Evolutionary conservation across 2,888 invertebrate species (phyloP).

Genomic region (Nesidiocoris tenuis): DNA sequence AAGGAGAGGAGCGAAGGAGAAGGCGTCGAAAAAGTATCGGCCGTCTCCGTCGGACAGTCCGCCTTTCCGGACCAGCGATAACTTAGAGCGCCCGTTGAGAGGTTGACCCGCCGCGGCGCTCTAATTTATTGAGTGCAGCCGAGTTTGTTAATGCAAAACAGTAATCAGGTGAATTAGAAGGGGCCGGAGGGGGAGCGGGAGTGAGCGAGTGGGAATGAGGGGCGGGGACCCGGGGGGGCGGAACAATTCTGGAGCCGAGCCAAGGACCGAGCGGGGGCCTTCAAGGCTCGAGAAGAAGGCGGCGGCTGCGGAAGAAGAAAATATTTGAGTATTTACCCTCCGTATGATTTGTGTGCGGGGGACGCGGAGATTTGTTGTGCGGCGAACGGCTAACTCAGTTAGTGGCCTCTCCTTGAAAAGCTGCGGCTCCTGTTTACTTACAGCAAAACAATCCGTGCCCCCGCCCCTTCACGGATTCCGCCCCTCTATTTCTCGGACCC

Average conservation of each 20-base stretch:
- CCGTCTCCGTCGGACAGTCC: neutral
- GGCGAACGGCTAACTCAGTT: constrained; percentile 36
- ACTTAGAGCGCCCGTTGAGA: constrained; percentile 1
- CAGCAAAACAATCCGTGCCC: constrained; percentile 36
- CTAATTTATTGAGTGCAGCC: constrained; percentile 34
- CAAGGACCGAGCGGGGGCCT: constrained; percentile 19
- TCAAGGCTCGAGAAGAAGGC: constrained; percentile 8
- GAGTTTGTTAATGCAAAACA: constrained; percentile 38
- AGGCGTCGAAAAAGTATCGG: neutral
- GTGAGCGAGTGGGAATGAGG: constrained; percentile 7
- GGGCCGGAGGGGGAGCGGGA: constrained; percentile 1
- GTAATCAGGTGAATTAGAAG: constrained; percentile 38
- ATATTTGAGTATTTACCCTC: constrained; percentile 43
- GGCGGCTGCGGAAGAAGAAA: constrained; percentile 30
- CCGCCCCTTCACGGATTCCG: neutral
- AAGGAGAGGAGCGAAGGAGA: neutral
- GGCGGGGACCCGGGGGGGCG: neutral
- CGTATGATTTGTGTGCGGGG: constrained; percentile 40
- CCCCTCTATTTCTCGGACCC: neutral
- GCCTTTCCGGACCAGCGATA: neutral
- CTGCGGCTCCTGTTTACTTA: constrained; percentile 31
- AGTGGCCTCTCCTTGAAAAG: constrained; percentile 38
- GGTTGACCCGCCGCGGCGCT: constrained; percentile 5
- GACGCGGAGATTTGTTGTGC: constrained; percentile 36
- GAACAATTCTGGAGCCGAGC: constrained; percentile 33